Evolutionary conservation across 2,113 vertebrate genomes (phyloP).

Genomic region (Grallaria varia): DNA sequence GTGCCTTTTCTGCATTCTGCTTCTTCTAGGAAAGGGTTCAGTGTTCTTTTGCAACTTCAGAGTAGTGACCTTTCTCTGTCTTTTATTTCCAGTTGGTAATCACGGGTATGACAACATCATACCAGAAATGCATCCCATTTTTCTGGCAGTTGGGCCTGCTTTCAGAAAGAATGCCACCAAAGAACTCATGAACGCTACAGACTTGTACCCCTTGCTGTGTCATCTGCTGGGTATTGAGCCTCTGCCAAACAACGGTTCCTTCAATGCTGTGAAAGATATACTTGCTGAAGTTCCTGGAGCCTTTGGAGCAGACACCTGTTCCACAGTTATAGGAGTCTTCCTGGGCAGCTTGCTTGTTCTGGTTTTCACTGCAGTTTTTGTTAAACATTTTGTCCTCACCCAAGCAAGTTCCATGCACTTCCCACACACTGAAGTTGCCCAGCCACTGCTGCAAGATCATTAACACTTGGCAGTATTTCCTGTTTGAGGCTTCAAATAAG

Average conservation of each 20-base stretch:
- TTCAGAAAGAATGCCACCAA: conserved; percentile 83
- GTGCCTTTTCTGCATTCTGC: not conserved
- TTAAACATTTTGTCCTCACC: conserved; percentile 78
- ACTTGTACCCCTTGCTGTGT: conserved; percentile 91
- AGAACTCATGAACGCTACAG: conserved; percentile 80
- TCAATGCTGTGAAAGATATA: conserved; percentile 78
- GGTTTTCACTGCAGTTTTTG: conserved; percentile 80
- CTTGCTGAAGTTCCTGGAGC: conserved; percentile 64
- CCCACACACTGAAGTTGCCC: conserved; percentile 80
- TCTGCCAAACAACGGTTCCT: conserved; percentile 86
- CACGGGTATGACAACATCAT: conserved; percentile 89
- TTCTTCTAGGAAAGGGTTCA: not conserved
- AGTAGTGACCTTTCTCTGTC: not conserved
- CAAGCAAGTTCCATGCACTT: conserved; percentile 75
- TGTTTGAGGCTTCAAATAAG: not conserved
- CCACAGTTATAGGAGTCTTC: conserved; percentile 76
- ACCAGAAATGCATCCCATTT: conserved; percentile 89
- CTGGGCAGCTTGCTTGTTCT: conserved; percentile 81
- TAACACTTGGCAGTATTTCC: not conserved
- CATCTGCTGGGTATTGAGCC: conserved; percentile 80
- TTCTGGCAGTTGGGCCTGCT: conserved; percentile 87
- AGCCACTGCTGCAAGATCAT: conserved; percentile 82
- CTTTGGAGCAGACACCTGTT: conserved; percentile 60
- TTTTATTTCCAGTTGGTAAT: conserved; percentile 84
- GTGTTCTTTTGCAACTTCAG: not conserved